Evolutionary conservation across 2,888 invertebrate genomes (phyloP), one percentile per base, ranked within the genome.

Genomic region (Sesamia inferens): DNA sequence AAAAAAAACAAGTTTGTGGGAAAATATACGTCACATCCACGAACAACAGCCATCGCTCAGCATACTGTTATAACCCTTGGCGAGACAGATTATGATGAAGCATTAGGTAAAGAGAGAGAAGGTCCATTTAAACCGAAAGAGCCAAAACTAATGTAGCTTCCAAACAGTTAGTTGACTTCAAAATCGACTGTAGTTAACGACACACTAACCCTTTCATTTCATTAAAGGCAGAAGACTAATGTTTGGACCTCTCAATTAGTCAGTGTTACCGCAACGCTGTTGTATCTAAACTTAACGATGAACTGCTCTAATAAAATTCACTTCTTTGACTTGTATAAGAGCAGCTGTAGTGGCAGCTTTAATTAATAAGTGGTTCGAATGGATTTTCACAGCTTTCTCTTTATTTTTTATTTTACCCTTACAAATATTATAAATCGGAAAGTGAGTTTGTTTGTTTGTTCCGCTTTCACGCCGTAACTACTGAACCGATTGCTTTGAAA

Each of bases 141-240:
- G n/a, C 44, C 51, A 51, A 19, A 31, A 31, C 59, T 22, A 39
- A 59, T 48, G 62, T 59, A 51, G 54, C 42, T 68, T 65, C 61
- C n/a, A 51, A 68, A 80, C 57, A 61, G 47, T 31, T 31, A 61
- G 47, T 31, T 31, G 31, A 70, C 62, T 74, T 74, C 59, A 70
- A 77, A 81, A 84, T 84, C 19, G 39, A 70, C 70, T 51, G 71
- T 59, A 79, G 71, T 73, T 67, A 80, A 81, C 59, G 68, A 71
- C 70, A 69, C 55, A 84, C 72, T 67, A 69, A 76, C 87, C 87
- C 87, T 86, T 72, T 84, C 87, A 79, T 85, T 82, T 82, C 71
- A 84, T 82, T 85, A 79, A 73, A 67, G 64, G 76, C 68, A n/a
- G 65, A 51, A 76, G 70, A 86, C 68, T 85, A 75, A 86, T 84